phyloP scores from a whole-genome alignment of 2,888 invertebrate species.

The Onthophagus sagittarius region DNA sequence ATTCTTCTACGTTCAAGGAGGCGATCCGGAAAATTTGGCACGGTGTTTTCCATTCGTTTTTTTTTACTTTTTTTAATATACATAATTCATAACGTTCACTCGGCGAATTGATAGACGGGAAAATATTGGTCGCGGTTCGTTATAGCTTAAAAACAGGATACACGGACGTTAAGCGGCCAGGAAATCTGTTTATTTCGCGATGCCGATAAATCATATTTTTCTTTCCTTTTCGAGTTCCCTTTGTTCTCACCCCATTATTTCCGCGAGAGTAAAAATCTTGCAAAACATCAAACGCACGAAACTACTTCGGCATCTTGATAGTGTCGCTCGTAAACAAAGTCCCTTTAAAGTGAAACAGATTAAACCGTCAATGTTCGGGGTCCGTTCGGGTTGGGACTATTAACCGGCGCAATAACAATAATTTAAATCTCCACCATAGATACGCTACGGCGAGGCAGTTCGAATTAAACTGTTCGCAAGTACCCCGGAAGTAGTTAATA shows the following conservation, averaged over 20 bases:
- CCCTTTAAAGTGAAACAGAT: slow-evolving; percentile 19
- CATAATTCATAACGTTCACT: slow-evolving; percentile 4
- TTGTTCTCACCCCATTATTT: not conserved
- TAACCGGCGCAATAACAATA: slow-evolving; percentile 34
- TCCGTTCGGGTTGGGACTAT: slow-evolving; percentile 22
- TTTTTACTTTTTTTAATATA: slow-evolving; percentile 1
- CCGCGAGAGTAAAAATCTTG: not conserved
- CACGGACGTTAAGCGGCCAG: not conserved
- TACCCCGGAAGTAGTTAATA: slow-evolving; percentile 33
- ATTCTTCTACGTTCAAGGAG: slow-evolving; percentile 8
- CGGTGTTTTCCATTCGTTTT: not conserved
- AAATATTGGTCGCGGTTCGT: not conserved
- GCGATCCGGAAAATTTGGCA: slow-evolving; percentile 10
- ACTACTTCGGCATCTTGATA: not conserved
- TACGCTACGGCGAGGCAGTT: slow-evolving; percentile 29
- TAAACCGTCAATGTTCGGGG: slow-evolving; percentile 18
- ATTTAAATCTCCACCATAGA: slow-evolving; percentile 34
- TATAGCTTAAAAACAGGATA: not conserved
- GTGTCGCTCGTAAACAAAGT: slow-evolving; percentile 7
- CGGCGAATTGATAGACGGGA: not conserved
- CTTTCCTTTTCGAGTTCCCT: not conserved
- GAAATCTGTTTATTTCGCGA: slow-evolving; percentile 7
- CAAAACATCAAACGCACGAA: slow-evolving; percentile 8
- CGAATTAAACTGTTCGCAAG: slow-evolving; percentile 35
- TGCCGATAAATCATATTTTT: slow-evolving; percentile 3